A percentile compares a stretch with the other conserved stretches of the same genome.
Conservation (phyloP, 1,140 invertebrate genomes). For the Halictus rubicundus region DNA sequence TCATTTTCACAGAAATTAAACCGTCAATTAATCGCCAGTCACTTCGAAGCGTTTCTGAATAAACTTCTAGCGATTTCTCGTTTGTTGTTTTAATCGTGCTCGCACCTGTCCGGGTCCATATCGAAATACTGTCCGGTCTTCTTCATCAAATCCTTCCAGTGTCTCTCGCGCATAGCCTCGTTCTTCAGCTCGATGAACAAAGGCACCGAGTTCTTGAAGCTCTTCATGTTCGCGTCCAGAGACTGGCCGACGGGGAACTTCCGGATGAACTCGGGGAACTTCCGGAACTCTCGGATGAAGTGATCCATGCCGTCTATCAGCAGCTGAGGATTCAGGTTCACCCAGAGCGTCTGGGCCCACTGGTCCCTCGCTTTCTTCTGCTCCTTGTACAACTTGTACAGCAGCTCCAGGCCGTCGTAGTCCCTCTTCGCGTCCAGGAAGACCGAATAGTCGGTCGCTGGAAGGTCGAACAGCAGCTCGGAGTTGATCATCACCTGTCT, state of each 20-base stretch:
- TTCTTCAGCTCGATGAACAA: conserved; percentile 95
- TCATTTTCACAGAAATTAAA: no score
- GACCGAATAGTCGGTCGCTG: conserved; percentile 89
- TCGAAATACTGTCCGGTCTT: conserved; percentile 93
- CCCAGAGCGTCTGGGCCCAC: conserved; percentile 94
- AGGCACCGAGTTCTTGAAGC: conserved; percentile 92
- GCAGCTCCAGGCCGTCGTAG: conserved; percentile 86
- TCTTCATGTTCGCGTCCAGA: conserved; percentile 91
- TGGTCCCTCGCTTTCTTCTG: conserved; percentile 88
- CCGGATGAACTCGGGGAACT: conserved; percentile 82
- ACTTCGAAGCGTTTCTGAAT: no score
- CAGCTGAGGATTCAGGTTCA: conserved; percentile 90
- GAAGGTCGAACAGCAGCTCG: conserved; percentile 92
- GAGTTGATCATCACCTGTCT: conserved; percentile 87
- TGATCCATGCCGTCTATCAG: conserved; percentile 92
- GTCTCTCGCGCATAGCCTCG: conserved; percentile 92
- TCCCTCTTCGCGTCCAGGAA: conserved; percentile 87
- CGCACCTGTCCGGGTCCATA: conserved; percentile 87
- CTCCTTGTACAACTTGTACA: conserved; percentile 90
- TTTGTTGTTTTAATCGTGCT: conserved; percentile 32
- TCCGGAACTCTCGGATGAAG: conserved; percentile 89
- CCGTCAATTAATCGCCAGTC: neutral
- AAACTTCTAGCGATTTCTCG: neutral
- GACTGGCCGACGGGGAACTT: conserved; percentile 83
- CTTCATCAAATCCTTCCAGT: conserved; percentile 93